Conservation (phyloP, 2,797 vertebrate genomes). For the Enteromius anoplus region DNA sequence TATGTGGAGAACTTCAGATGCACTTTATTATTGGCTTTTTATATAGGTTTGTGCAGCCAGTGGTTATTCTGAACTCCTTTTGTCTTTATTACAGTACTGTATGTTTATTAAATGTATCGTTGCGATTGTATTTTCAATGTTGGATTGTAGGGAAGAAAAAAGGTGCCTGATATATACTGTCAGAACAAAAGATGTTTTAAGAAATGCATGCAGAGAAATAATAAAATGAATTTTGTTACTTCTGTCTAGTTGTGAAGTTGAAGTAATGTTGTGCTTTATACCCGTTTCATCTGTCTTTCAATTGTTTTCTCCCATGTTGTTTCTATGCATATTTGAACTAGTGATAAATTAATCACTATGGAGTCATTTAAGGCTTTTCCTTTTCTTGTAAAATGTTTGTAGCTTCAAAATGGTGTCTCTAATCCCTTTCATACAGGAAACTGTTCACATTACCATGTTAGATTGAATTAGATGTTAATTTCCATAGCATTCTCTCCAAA, state of each 20-base stretch:
- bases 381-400: background rate
- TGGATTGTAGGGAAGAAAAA: constrained; percentile 25
- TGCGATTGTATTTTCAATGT: constrained; percentile 11
- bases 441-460: background rate
- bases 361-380: background rate
- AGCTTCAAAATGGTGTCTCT: background rate
- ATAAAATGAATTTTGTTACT: constrained; percentile 3
- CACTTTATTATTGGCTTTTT: constrained; percentile 36
- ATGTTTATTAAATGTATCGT: constrained; percentile 1
- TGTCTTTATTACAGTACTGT: constrained; percentile 26
- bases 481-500: background rate
- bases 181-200: background rate
- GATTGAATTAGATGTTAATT: background rate
- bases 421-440: background rate
- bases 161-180: background rate
- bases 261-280: background rate
- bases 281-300: background rate
- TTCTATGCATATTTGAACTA: background rate
- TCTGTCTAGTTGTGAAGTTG: background rate
- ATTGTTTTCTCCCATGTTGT: background rate
- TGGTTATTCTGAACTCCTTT: background rate
- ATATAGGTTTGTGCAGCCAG: background rate
- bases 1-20: background rate
- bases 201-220: constrained; percentile 17
- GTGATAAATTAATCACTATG: background rate